A percentile compares a stretch with the other conserved stretches of the same genome.
Evolutionary conservation across 1,140 invertebrate genomes (phyloP).

Genomic region (Zeugodacus cucurbitae): DNA sequence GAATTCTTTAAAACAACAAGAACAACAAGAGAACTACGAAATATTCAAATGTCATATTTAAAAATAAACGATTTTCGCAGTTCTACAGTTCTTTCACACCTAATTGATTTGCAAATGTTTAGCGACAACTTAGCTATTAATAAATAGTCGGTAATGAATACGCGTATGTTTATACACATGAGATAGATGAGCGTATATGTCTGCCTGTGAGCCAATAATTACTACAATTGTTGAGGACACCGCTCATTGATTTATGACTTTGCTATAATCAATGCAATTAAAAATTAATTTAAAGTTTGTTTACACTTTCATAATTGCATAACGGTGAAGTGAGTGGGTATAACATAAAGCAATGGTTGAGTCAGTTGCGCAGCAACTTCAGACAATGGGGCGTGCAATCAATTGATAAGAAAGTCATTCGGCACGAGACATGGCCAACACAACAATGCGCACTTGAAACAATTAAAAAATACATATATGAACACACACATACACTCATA

Average conservation of each 20-base stretch:
- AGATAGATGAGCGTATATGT: neutral
- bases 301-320: neutral
- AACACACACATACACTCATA: neutral
- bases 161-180: neutral
- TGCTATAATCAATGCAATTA: neutral
- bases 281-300: neutral
- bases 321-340: neutral
- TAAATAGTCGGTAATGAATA: neutral
- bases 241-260: neutral
- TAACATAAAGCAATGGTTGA: neutral
- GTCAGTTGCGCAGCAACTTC: neutral
- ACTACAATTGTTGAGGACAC: neutral
- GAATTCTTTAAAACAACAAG: neutral
- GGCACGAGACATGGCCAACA: neutral
- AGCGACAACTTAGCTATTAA: neutral
- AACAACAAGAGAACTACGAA: neutral
- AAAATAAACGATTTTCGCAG: neutral
- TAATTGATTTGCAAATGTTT: neutral
- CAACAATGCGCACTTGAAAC: neutral
- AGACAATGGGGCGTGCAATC: neutral
- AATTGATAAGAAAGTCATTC: neutral
- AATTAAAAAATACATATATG: neutral
- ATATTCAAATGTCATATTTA: neutral
- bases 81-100: neutral
- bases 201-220: neutral